Base-by-base conservation (phyloP, 2,888 invertebrate genomes). In the Orthosia incerta region DNA sequence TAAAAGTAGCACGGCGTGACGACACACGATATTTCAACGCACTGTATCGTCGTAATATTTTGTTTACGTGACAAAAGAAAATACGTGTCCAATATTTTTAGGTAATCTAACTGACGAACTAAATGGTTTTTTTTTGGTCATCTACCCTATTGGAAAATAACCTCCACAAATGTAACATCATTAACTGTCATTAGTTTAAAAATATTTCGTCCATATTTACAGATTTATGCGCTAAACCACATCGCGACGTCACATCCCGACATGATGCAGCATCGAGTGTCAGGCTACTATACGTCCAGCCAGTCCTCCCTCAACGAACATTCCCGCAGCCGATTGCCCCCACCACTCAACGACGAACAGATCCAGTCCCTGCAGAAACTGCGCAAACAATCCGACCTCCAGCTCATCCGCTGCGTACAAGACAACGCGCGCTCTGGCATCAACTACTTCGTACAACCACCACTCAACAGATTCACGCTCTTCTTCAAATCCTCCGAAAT, bases 261-360 rank as follows among this genome's bases (percentile, higher is more conserved):
- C 85, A 97, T 98, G 82, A 96, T 98, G 89, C 97, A 97, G 77
- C 98, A 98, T 84, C 97, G 98, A 51, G 98, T 98, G 3, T 98
- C 98, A 50, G 98, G 98, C 26, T 99, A 98, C 94, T 98, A 98
- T 91, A 98, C 98, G 4, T 98, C 98, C 73, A 98, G 98, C 89
- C 98, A 98, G 85, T 98, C 98, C 11, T 97, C 97, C 62, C 94
- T 97, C 53, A 94, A 93, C 87, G 96, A 96, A 53, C 82, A 92
- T 0, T 83, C 92, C 20, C 89, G 90, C 63, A 88, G 88, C 57
- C 92, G 93, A 74, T 94, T 94, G 65, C 97, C 97, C 4, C 96
- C 96, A 48, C 98, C 98, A 0, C 96, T 97, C 77, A 98, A 97
- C 84, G 94, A 93, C 3, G 92, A 96, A 79, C 96, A 96, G 86